A percentile compares a stretch with the other conserved stretches of the same genome.
These are phyloP conservation scores for Prionailurus viverrinus DNA, from an alignment of 2,113 vertebrate genomes.

Conservation along the genomic window DNA sequence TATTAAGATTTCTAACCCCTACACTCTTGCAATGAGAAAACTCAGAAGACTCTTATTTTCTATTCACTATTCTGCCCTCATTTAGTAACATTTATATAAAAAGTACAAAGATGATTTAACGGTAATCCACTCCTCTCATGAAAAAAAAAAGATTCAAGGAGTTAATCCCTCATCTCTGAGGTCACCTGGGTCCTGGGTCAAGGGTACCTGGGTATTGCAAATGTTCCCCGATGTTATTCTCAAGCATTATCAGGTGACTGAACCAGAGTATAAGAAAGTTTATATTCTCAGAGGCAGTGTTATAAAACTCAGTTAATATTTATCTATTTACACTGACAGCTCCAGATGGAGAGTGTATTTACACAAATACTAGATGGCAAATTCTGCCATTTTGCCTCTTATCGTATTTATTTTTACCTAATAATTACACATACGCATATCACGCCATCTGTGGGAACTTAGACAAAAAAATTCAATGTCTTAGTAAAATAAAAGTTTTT, in stretches of 20 bases:
- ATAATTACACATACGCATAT: neutral
- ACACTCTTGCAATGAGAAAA: conserved; percentile 52
- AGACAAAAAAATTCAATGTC: neutral
- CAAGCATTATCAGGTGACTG: neutral
- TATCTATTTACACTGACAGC: neutral
- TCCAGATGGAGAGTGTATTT: neutral
- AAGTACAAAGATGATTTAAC: neutral
- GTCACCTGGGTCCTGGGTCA: neutral
- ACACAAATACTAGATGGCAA: neutral
- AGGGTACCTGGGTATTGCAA: neutral
- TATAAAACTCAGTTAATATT: conserved; percentile 23
- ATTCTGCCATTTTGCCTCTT: neutral
- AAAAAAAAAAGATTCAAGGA: neutral
- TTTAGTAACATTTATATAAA: neutral
- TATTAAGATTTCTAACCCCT: conserved; percentile 51
- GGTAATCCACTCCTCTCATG: neutral
- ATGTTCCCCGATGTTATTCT: neutral
- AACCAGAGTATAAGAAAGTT: neutral
- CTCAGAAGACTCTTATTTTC: neutral
- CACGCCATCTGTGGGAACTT: neutral
- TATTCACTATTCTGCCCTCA: neutral
- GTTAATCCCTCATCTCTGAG: neutral
- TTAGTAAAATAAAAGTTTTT: neutral
- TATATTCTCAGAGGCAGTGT: neutral
- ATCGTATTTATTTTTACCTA: neutral